Evolutionary conservation across 1,140 invertebrate species (phyloP), one percentile per base, ranked within the genome.

Genomic region (Trinorchestia longiramus): DNA sequence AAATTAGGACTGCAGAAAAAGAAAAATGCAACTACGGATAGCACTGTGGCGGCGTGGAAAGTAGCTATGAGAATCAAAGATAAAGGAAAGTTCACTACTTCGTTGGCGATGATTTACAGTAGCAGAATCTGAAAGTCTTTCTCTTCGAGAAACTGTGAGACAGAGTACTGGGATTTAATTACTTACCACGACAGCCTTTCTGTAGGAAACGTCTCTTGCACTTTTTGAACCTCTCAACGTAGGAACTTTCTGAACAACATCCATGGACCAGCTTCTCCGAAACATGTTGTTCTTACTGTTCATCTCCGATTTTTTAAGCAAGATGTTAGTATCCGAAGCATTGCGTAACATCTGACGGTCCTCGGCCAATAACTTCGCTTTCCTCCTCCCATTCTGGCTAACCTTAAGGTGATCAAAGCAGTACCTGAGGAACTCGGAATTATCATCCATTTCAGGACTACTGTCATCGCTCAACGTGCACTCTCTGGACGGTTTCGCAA

Each of bases 111-210:
- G 15, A 77, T 3, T 77, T 36, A 77, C 47, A 8, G 47, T 53
- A 53, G 6, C 19, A 8, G 6, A 53, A 6, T 19, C 6, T 19
- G 19, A 53, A 6, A 53, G 47, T 53, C 47, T 53, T 53, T 53
- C 6, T 53, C 4, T 87, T 87, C 36, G 8, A 87, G 87, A 36
- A 87, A 87, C 87, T n/a, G 36, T 87, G 40, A 36, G 41, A 87
- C 6, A 77, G 36, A 23, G 62, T 19, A 77, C 62, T 11, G 36
- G 1, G 43, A 90, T 90, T 90, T 41, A 3, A 28, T 43, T 19
- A 94, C 92, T 94, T 45, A 94, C 92, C 92, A 94, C 44, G 19
- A 94, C 44, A 94, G 92, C 92, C 36, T 94, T 94, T 40, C 92
- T 40, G 43, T 94, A 94, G 40, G 92, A 94, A 43, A 94, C 43